These are phyloP conservation scores for Tragelaphus strepsiceros DNA, from an alignment of 2,113 vertebrate genomes.

Conservation along the genomic window DNA sequence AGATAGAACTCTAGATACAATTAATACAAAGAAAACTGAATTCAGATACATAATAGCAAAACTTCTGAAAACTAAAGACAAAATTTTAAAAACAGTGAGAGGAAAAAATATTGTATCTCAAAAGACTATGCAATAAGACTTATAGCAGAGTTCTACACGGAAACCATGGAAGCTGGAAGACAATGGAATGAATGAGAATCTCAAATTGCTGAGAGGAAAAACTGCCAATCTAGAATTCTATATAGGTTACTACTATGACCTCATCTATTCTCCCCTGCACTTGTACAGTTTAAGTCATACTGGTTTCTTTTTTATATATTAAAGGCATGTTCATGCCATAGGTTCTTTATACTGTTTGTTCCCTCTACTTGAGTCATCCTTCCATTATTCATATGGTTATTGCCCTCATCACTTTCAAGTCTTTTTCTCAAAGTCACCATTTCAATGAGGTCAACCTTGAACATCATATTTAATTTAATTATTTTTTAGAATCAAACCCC, in stretches of 20 bases:
- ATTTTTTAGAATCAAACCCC: neutral
- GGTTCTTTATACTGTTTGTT: neutral
- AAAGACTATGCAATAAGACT: neutral
- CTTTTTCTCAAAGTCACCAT: neutral
- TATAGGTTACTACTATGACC: neutral
- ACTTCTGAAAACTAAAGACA: neutral
- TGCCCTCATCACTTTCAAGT: neutral
- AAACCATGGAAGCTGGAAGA: neutral
- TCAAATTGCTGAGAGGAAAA: neutral
- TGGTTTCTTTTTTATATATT: neutral
- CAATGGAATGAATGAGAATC: too few species aligned
- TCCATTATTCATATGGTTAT: neutral
- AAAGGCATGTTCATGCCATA: neutral
- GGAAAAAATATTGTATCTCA: neutral
- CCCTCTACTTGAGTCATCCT: neutral
- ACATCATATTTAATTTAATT: neutral
- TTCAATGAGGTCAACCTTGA: neutral
- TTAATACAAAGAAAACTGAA: neutral
- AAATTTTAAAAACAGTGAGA: neutral
- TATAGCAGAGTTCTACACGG: neutral
- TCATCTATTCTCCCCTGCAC: neutral
- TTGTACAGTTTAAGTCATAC: neutral
- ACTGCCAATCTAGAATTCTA: neutral
- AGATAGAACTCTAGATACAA: neutral
- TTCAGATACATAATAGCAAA: neutral